These are phyloP conservation scores for Melanaphis sacchari DNA, from an alignment of 1,140 invertebrate genomes.

Conservation along the genomic window DNA sequence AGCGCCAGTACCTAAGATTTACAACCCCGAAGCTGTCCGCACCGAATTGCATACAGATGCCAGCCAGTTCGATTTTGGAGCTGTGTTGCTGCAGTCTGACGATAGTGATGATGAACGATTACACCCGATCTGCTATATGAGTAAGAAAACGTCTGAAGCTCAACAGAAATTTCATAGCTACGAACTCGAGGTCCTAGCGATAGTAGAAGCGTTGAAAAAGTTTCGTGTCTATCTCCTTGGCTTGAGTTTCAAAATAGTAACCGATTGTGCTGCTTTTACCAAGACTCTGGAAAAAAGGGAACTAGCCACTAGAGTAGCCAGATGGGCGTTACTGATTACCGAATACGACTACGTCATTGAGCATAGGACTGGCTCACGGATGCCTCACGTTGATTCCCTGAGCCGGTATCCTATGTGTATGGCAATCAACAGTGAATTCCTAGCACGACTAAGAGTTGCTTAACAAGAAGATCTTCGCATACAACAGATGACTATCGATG, in stretches of 20 bases:
- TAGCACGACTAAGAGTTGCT: background rate
- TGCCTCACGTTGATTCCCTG: conserved; percentile 37
- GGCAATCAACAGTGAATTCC: background rate
- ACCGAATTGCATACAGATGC: conserved; percentile 61
- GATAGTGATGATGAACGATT: conserved; percentile 50
- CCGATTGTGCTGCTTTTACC: conserved; percentile 7
- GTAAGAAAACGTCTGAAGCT: conserved; percentile 60
- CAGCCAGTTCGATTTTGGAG: background rate
- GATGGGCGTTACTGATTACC: conserved; percentile 17
- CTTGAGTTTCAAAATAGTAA: conserved; percentile 48
- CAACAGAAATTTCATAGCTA: conserved; percentile 63
- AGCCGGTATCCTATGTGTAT: conserved; percentile 35
- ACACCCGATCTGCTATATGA: conserved; percentile 63
- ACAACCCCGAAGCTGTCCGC: conserved; percentile 61
- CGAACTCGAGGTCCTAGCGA: conserved; percentile 63
- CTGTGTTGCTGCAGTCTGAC: background rate
- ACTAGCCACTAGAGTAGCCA: conserved; percentile 25
- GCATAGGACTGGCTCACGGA: conserved; percentile 22
- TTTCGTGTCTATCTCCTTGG: conserved; percentile 5
- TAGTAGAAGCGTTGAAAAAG: conserved; percentile 59
- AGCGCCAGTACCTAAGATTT: conserved; percentile 63
- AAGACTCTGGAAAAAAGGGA: background rate
- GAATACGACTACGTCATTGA: conserved; percentile 31
- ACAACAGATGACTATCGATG: conserved; percentile 5
- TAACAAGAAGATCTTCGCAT: background rate